Conservation (phyloP, 2,113 vertebrate species). For the Pontoporia blainvillei region DNA sequence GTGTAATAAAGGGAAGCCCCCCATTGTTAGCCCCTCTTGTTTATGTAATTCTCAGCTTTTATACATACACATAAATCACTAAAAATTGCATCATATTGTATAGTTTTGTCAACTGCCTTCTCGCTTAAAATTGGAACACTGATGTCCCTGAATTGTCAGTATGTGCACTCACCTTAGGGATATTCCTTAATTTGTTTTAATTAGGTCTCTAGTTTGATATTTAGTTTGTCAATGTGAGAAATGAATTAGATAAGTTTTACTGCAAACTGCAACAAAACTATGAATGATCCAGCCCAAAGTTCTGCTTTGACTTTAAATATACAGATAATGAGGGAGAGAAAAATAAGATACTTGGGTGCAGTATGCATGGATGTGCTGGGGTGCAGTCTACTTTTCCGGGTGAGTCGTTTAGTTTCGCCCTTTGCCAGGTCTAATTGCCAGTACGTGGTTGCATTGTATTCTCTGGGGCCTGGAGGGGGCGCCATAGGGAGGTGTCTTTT, state of each 20-base stretch:
- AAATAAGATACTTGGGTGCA: rapidly evolving
- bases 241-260: neutral
- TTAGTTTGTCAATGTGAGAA: neutral
- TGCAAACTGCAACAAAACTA: neutral
- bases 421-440: neutral
- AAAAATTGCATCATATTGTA: neutral
- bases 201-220: neutral
- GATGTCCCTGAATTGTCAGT: neutral
- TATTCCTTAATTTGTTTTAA: neutral
- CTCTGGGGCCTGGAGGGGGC: neutral
- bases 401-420: rapidly evolving
- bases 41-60: neutral
- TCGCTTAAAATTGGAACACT: neutral
- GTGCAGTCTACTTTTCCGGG: too few relatives aligned
- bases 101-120: neutral
- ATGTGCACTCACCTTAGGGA: neutral
- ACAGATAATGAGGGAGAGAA: neutral
- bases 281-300: neutral
- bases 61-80: neutral
- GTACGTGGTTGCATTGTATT: neutral
- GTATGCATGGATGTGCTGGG: rapidly evolving
- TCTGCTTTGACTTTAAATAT: neutral
- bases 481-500: neutral
- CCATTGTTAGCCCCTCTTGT: neutral
- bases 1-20: neutral